These are phyloP conservation scores for Epizoanthus stellaris DNA, from an alignment of 92 coral and sea anemone genomes.

Conservation along the genomic window DNA sequence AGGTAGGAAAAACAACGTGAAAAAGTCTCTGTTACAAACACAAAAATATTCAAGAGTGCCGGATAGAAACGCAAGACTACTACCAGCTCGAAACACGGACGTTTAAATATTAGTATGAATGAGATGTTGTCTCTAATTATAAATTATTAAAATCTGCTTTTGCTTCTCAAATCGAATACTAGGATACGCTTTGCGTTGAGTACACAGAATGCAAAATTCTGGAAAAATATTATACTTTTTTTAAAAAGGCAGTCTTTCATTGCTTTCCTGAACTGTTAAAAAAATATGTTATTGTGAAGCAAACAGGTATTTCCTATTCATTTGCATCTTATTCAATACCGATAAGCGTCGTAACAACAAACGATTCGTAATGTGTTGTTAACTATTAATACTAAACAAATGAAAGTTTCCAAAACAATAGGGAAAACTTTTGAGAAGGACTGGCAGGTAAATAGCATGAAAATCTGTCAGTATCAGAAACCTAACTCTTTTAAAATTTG, in stretches of 20 bases:
- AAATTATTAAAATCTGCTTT: conserved; percentile 4
- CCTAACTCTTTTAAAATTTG: too few species aligned
- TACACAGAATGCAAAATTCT: neutral
- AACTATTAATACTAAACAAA: too few species aligned
- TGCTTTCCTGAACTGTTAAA: neutral
- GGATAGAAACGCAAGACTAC: conserved; percentile 6
- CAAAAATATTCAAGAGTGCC: conserved; percentile 16
- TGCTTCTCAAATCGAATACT: conserved; percentile 27
- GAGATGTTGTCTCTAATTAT: neutral
- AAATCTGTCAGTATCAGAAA: too few species aligned
- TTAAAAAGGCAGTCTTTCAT: neutral
- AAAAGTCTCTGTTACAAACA: conserved; percentile 10
- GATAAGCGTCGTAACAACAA: too few species aligned
- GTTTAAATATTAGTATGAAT: conserved; percentile 9
- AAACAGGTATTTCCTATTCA: neutral
- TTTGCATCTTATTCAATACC: neutral
- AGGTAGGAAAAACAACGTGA: conserved; percentile 35
- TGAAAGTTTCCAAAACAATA: neutral
- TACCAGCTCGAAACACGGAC: conserved; percentile 43
- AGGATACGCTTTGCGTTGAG: neutral
- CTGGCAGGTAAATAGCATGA: conserved; percentile 5
- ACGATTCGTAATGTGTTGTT: too few species aligned
- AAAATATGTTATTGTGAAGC: neutral
- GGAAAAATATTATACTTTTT: conserved; percentile 16
- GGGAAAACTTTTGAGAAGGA: conserved; percentile 26